Base-by-base conservation (phyloP, 2,888 invertebrate genomes). In the Mimachlamys varia region DNA sequence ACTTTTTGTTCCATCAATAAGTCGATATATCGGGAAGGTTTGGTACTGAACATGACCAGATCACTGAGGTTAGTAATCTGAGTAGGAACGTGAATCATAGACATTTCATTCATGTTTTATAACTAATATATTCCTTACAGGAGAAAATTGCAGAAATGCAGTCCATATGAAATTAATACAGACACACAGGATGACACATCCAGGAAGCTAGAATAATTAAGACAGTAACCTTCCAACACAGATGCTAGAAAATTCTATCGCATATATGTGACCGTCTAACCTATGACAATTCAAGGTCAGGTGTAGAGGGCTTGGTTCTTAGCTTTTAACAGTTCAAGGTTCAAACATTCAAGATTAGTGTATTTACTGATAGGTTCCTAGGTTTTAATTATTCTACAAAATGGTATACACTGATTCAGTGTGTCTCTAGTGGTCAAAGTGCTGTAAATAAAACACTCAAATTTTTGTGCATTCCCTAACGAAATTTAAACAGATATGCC, bases 61-160 rank as follows among this genome's bases (percentile, higher is more conserved):
- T 76, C 76, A 76, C 62, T 27, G 13, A 76, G 33, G 62, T 27
- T 76, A 27, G 27, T 76, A 76, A n/a, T 76, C 62, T 10, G 62
- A 76, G 62, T 27, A 76, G 62, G 22, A 62, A 22, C n/a, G 22
- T 76, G 76, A 76, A 76, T 76, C 76, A 76, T 33, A n/a, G 62
- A 27, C 62, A 62, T 22, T 76, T 76, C 76, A 76, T 76, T 76
- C 76, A 76, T 76, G 76, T 76, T 76, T 76, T 33, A 62, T 17
- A n/a, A 22, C 22, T 76, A 76, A 76, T 76, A 76, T 76, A 76
- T 76, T 76, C 76, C 33, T 76, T 27, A 76, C 76, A 76, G 76
- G 13, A 76, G 15, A 76, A 76, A 76, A 76, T 33, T 15, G 76
- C 33, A 33, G 33, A 13, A 76, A 12, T 33, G n/a, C n/a, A n/a